A percentile compares a stretch with the other conserved stretches of the same genome.
These are phyloP conservation scores for Acridotheres tristis DNA, from an alignment of 2,797 vertebrate genomes.

Conservation along the genomic window DNA sequence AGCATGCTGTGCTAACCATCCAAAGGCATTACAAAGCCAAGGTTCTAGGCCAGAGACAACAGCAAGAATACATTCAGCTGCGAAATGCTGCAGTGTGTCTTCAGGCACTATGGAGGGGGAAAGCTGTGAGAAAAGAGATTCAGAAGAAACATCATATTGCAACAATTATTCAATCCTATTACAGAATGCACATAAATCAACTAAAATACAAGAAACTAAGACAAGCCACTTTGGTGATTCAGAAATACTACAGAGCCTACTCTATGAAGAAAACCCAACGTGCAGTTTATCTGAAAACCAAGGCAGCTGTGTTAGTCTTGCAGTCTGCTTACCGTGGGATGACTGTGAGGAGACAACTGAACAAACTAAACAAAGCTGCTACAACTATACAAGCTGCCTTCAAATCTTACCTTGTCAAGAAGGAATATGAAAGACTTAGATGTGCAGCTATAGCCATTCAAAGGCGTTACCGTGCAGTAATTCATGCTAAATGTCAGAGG, in stretches of 20 bases:
- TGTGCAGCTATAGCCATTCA: slow-evolving; percentile 79
- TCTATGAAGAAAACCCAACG: slow-evolving; percentile 45
- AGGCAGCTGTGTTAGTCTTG: slow-evolving; percentile 73
- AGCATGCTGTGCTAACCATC: slow-evolving; percentile 68
- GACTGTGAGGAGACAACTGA: slow-evolving; percentile 74
- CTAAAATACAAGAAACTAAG: slow-evolving; percentile 72
- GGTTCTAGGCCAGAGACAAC: slow-evolving; percentile 60
- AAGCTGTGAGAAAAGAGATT: slow-evolving; percentile 70
- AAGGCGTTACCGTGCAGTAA: slow-evolving; percentile 73
- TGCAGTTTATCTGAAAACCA: slow-evolving; percentile 70
- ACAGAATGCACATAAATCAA: slow-evolving; percentile 73
- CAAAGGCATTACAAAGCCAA: slow-evolving; percentile 82
- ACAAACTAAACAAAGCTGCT: slow-evolving; percentile 74
- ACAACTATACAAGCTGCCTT: slow-evolving; percentile 79
- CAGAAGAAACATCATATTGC: slow-evolving; percentile 69
- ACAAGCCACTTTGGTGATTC: slow-evolving; percentile 76
- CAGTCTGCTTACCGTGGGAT: slow-evolving; percentile 84
- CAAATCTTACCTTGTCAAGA: slow-evolving; percentile 73
- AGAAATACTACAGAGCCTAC: slow-evolving; percentile 78
- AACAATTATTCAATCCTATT: slow-evolving; percentile 82
- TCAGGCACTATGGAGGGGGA: slow-evolving; percentile 86
- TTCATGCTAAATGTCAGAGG: slow-evolving; percentile 53
- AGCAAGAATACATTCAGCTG: slow-evolving; percentile 66
- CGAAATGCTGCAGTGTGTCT: slow-evolving; percentile 59
- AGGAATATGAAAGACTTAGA: slow-evolving; percentile 69